A percentile compares a stretch with the other conserved stretches of the same genome.
Evolutionary conservation across 2,113 vertebrate species (phyloP).

Genomic region (Lophochroa leadbeateri): DNA sequence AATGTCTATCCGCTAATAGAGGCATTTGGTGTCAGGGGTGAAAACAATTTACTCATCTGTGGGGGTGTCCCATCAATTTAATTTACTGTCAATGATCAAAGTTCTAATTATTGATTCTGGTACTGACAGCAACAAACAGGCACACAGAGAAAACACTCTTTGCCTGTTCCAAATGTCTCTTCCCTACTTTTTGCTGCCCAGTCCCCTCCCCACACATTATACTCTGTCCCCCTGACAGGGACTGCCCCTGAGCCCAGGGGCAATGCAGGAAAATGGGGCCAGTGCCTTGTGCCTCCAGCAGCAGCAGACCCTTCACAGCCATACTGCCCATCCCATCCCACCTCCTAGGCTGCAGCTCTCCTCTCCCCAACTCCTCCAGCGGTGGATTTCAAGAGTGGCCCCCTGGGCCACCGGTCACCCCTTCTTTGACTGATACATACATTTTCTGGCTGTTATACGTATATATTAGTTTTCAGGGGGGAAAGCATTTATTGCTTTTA

Average conservation of each 20-base stretch:
- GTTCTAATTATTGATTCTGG: not conserved
- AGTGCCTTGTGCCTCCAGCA: not conserved
- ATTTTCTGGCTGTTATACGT: conserved; percentile 32
- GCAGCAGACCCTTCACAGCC: not conserved
- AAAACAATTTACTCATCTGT: not conserved
- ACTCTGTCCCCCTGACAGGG: too few species aligned
- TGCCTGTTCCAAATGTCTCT: not conserved
- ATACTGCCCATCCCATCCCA: accelerated
- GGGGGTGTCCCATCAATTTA: not conserved
- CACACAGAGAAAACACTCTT: not conserved
- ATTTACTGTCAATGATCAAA: not conserved
- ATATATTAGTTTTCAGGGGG: conserved; percentile 57
- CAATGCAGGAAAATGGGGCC: not conserved
- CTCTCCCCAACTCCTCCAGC: not conserved
- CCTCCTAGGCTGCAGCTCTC: accelerated
- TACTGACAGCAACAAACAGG: not conserved
- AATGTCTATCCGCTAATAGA: not conserved
- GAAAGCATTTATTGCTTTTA: conserved; percentile 71
- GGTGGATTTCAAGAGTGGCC: not conserved
- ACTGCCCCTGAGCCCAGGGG: not conserved
- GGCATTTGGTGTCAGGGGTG: not conserved
- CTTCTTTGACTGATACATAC: conserved; percentile 34
- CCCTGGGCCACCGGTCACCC: not conserved
- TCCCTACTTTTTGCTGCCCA: not conserved
- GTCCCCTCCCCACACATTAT: accelerated